Evolutionary conservation across 2,797 vertebrate species (phyloP).

Genomic region (Micropoecilia bifurca): DNA sequence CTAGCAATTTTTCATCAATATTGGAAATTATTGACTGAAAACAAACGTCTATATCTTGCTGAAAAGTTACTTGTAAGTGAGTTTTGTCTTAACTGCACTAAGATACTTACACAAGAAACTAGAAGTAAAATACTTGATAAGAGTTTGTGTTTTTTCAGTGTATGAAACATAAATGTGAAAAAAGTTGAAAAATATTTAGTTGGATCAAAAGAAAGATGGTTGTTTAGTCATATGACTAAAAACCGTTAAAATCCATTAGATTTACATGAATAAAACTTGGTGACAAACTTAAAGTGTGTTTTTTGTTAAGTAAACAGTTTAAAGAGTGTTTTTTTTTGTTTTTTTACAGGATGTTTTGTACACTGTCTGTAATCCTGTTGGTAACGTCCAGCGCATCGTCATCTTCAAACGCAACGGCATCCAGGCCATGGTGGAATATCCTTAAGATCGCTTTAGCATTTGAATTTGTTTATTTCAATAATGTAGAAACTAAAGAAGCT

Average conservation of each 20-base stretch:
- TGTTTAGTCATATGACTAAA: not conserved
- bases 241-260: not conserved
- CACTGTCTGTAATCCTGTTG: slow-evolving; percentile 92
- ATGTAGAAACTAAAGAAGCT: too few relatives aligned
- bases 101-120: too few relatives aligned
- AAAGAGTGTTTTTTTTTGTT: not conserved
- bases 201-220: not conserved
- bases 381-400: slow-evolving; percentile 93
- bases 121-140: too few relatives aligned
- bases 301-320: not conserved
- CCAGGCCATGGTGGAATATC: slow-evolving; percentile 99
- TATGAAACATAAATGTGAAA: too few relatives aligned
- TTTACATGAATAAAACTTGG: too few relatives aligned
- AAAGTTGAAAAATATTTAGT: not conserved
- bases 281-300: not conserved
- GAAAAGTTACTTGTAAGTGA: too few relatives aligned
- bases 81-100: too few relatives aligned
- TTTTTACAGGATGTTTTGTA: slow-evolving; percentile 89
- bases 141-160: too few relatives aligned
- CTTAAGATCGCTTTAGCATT: slow-evolving; percentile 38
- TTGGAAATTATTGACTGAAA: too few relatives aligned
- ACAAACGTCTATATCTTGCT: too few relatives aligned
- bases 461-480: not conserved
- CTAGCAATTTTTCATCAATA: too few relatives aligned
- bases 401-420: slow-evolving; percentile 97